Percentiles rank a stretch among this genome's conserved stretches.
Evolutionary conservation across 2,888 invertebrate genomes (phyloP).

Genomic region (Incurvaria masculella): DNA sequence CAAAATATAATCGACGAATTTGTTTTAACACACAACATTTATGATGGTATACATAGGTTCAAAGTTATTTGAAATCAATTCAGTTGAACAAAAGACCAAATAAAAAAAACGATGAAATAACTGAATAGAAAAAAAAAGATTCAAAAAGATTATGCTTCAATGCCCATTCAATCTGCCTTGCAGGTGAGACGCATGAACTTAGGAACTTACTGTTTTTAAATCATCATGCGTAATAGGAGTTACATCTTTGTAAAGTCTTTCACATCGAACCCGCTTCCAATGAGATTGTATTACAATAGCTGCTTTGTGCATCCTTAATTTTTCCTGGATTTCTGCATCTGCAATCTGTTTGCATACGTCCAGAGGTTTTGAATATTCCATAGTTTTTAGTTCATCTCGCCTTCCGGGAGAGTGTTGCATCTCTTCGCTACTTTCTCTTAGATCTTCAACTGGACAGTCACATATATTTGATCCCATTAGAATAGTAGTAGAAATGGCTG

Average conservation of each 20-base stretch:
- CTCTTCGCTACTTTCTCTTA: background rate
- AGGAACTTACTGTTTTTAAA: slow-evolving; percentile 32
- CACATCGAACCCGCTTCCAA: slow-evolving; percentile 34
- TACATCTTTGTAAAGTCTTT: background rate
- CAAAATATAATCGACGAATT: no score
- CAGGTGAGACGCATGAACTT: no score
- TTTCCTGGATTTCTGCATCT: slow-evolving; percentile 30
- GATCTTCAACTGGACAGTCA: background rate
- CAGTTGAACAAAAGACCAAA: no score
- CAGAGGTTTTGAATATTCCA: background rate
- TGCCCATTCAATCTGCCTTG: no score
- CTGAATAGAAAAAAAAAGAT: no score
- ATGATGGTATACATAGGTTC: no score
- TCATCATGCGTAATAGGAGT: slow-evolving; percentile 25
- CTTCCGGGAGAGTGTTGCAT: background rate
- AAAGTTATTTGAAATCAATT: no score
- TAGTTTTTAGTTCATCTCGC: background rate
- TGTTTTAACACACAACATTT: no score
- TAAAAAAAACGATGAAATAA: no score
- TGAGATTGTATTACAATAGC: slow-evolving; percentile 35
- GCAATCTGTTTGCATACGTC: background rate
- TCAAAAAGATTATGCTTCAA: no score
- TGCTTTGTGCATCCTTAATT: slow-evolving; percentile 33
- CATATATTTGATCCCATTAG: background rate
- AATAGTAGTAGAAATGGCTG: no score